A percentile compares a stretch with the other conserved stretches of the same genome.
Conservation (phyloP, 2,113 vertebrate genomes). For the Semnornis frantzii region DNA sequence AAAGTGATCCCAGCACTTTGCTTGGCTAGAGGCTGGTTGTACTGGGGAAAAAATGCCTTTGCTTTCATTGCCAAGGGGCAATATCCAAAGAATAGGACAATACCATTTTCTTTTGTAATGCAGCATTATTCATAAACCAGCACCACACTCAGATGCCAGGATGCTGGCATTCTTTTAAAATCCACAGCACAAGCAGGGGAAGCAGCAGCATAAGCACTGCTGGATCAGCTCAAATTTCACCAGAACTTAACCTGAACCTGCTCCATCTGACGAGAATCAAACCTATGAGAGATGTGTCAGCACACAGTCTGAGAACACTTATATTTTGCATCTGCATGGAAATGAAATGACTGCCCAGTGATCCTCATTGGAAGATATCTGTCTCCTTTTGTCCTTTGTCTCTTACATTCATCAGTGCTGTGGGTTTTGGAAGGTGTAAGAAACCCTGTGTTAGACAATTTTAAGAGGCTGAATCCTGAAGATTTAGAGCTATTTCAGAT, state of each 20-base stretch:
- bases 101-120: neutral
- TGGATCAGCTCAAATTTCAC: constrained; percentile 1
- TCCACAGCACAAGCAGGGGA: neutral
- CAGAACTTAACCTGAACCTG: neutral
- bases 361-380: neutral
- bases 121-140: neutral
- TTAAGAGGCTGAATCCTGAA: neutral
- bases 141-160: neutral
- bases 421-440: neutral
- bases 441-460: neutral
- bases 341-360: neutral
- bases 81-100: neutral
- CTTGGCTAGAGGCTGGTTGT: neutral
- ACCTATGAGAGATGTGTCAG: neutral
- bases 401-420: neutral
- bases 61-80: neutral
- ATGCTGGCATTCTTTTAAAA: neutral
- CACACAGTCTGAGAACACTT: neutral
- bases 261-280: neutral
- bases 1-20: constrained; percentile 11
- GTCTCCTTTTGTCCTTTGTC: constrained; percentile 2
- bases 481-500: neutral
- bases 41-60: constrained; percentile 8
- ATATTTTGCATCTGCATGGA: neutral
- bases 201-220: neutral